Conservation (phyloP, 2,797 vertebrate species). For the Ispidina lecontei region DNA sequence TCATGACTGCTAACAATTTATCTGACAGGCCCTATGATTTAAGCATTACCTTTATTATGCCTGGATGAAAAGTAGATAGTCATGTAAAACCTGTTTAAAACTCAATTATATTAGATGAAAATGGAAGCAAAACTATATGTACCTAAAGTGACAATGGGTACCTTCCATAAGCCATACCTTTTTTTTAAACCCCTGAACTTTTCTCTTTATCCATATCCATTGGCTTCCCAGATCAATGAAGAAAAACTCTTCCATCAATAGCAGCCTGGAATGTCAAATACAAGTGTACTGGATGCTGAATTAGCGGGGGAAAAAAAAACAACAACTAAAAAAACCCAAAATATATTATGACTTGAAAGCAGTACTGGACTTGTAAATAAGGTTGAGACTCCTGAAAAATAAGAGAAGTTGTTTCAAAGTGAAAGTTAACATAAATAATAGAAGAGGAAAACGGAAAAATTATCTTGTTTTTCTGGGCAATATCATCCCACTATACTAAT, state of each 20-base stretch:
- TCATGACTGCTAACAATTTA: neutral
- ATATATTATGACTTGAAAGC: neutral
- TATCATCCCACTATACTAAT: neutral
- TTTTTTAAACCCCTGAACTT: neutral
- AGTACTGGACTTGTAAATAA: neutral
- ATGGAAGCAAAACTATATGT: neutral
- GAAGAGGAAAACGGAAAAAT: neutral
- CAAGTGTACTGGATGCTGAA: neutral
- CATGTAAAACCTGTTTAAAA: neutral
- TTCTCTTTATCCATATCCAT: neutral
- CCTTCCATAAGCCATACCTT: rapidly evolving
- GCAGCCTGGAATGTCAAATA: neutral
- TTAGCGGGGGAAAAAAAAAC: neutral
- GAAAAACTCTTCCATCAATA: neutral
- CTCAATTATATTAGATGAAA: neutral
- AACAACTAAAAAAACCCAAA: neutral
- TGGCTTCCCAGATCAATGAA: neutral
- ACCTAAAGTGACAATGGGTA: neutral
- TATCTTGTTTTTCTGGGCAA: neutral
- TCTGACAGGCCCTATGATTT: neutral
- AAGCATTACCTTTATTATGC: neutral
- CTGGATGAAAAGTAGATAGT: neutral
- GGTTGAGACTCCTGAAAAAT: neutral
- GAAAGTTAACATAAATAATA: neutral
- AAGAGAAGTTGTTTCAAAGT: neutral